Base-by-base conservation (phyloP, 2,888 invertebrate species). In the Caenorhabditis parvicauda region DNA sequence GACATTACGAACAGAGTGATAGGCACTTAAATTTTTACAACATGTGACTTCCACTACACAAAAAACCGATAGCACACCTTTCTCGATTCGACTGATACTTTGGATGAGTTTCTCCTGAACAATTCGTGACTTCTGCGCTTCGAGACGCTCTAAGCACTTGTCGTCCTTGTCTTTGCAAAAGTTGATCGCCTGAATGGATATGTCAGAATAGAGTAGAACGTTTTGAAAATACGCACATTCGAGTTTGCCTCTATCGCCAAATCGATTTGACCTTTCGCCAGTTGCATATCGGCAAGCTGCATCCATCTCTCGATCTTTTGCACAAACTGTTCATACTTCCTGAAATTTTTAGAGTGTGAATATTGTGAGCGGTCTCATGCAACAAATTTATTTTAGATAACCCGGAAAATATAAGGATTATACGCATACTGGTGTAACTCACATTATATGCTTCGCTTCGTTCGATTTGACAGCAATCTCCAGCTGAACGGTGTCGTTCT, bases 401-500 rank as follows among this genome's bases (percentile, higher is more conserved):
- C n/a, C n/a, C n/a, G n/a, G n/a, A 32, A 14, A 32, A 14, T 9
- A 32, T 14, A 32, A 32, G 9, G 14, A 32, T 32, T 14, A 14
- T 32, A 32, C 35, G 9, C 9, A 12, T 9, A 32, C n/a, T 19
- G n/a, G 3, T 38, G n/a, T 38, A 49, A 59, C 77, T 67, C 67
- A 84, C 85, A 85, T 83, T 58, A 86, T 85, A 56, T 86, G 86
- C 76, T 86, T 86, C 17, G 86, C 85, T 19, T 85, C 84, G 74
- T 86, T 86, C 29, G 86, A 86, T 44, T 82, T 82, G 21, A 86
- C 85, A 67, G 83, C 82, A 22, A 88, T 88, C 83, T 94, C 92
- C 48, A 95, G 85, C 21, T 89, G 90, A 55, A 96, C 91, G 48
- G 89, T 85, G 82, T 95, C 94, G 82, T 96, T 92, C 82, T 83